These are phyloP conservation scores for Ianthella basta DNA, from an alignment of 37 sponge, comb jelly and placozoan genomes.

Conservation along the genomic window DNA sequence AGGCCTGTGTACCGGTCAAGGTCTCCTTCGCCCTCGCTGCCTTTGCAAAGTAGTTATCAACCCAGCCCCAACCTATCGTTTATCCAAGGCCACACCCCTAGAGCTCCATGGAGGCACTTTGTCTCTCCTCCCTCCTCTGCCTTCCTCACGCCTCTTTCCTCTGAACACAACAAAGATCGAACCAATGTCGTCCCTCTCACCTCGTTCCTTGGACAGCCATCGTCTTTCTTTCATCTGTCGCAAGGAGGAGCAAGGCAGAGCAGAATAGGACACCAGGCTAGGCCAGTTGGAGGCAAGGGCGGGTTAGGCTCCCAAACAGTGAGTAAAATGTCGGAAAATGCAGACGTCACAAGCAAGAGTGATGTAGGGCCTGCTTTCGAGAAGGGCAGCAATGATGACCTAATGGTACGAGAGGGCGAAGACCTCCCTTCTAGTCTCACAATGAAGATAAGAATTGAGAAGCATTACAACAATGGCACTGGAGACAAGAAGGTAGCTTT, in stretches of 20 bases:
- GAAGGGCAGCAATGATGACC: neutral
- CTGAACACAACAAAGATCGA: no score
- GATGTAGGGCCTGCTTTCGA: neutral
- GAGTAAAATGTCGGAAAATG: neutral
- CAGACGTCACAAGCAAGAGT: neutral
- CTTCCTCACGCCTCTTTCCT: constrained; percentile 17
- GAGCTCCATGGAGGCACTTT: neutral
- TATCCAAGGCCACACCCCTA: neutral
- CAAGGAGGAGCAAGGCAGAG: no score
- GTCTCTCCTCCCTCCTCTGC: neutral
- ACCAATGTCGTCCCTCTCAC: neutral
- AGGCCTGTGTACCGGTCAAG: constrained; percentile 15
- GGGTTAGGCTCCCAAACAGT: no score
- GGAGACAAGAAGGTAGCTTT: constrained; percentile 15
- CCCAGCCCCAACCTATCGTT: neutral
- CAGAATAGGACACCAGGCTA: no score
- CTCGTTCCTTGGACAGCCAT: constrained; percentile 21
- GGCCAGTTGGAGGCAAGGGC: no score
- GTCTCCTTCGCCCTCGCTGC: constrained; percentile 13
- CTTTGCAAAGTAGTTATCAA: neutral
- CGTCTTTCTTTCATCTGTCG: constrained; percentile 13
- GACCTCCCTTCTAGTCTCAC: constrained; percentile 8
- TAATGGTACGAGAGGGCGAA: neutral
- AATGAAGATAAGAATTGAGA: constrained; percentile 27
- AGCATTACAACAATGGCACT: constrained; percentile 15